Evolutionary conservation across 1,140 invertebrate species (phyloP), one percentile per base, ranked within the genome.

Genomic region (Apis florea): DNA sequence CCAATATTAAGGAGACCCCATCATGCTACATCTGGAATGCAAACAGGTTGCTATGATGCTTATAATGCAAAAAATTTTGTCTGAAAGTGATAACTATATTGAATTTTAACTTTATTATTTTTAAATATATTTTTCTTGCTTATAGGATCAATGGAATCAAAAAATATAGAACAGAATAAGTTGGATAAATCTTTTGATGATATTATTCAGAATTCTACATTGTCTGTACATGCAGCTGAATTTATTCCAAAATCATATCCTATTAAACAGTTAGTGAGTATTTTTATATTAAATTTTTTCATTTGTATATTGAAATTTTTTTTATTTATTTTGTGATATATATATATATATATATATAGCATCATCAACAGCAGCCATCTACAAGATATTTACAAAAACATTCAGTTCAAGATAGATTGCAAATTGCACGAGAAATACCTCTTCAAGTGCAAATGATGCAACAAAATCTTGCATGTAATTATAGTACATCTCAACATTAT

Each of bases 221-320:
- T 93, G 6, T 92, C 91, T 0, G 90, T 86, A 2, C 69, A 91
- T 13, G 92, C 92, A 49, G 81, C 85, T 40, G 92, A 90, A 79
- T 93, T 93, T 75, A 72, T 92, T 66, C 92, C 92, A 15, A 90
- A 87, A 15, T 58, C 54, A 9, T 71, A 72, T 61, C 11, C 63
- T 0, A 8, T 17, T 26, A 72, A 24, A 12, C 40, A 47, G 11
- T 11, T n/a, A 51, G 72, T 85, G 19, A 72, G 76, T 67, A 26
- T 58, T 15, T 3, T 21, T 0, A 11, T 72, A 26, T n/a, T 26
- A 8, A 47, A 47, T 0, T 53, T 56, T 6, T n/a, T 0, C 15
- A 17, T 64, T 63, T 10, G 0, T 10, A 17, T n/a, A 17, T 21
- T 72, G 1, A n/a, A 15, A 15, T 15, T 51, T 6, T 21, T 59